Evolutionary conservation across 2,113 vertebrate species (phyloP), one percentile per base, ranked within the genome.

Genomic region (Gymnorhina tibicen): DNA sequence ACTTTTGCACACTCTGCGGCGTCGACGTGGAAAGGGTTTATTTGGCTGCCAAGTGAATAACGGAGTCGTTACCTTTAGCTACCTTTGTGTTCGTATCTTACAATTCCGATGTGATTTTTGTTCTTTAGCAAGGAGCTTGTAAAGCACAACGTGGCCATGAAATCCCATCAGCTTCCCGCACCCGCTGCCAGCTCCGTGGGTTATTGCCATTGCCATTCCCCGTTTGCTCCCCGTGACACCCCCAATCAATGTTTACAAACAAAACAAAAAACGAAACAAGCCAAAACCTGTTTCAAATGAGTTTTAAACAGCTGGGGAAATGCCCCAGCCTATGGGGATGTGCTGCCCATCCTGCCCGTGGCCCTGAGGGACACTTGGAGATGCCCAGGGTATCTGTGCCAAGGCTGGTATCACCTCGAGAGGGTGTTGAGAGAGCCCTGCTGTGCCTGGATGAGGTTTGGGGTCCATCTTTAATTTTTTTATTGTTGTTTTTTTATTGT

Each of bases 211-310:
- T 49, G 19, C 27, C 66, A 6, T 7, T n/a, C 2, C 3, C 35
- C 0, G 0, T 49, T 35, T 7, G 2, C 42, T 77, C 64, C 33
- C 56, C 39, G 3, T 1, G 9, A 16, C 26, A 9, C 11, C 21
- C 53, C 27, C 19, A 19, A 41, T 42, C 73, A 35, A 92, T 94
- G 94, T 97, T 97, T 96, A 96, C 89, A 87, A 63, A 22, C 33
- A n/a, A 72, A 42, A 50, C 11, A 18, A 39, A 58, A 13, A 6
- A n/a, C 6, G 50, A 49, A 75, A 18, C 19, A 39, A 41, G 50
- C 58, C 63, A 30, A 75, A 70, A 63, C 9, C 69, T 91, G 32
- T 60, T 94, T 72, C 22, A 85, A 89, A 60, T 5, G 7, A 4
- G 23, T 74, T 87, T 39, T 76, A 42, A 87, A 4, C 20, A 52